Conservation (phyloP, 2,797 vertebrate species). For the Gila robusta region DNA sequence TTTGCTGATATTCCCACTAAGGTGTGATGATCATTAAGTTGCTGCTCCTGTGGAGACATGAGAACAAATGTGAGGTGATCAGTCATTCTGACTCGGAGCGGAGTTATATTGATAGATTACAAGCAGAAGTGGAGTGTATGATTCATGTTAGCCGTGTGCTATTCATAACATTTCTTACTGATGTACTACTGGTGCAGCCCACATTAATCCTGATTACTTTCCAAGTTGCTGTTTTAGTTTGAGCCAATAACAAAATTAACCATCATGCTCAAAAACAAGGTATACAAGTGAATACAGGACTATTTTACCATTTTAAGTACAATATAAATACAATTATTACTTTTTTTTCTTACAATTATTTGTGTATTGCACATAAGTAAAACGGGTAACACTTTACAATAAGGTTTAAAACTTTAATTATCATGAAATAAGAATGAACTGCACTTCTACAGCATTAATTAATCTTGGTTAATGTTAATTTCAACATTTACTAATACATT, state of each 20-base stretch:
- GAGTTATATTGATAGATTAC: conserved; percentile 5
- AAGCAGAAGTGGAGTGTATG: background rate
- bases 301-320: background rate
- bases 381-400: no score
- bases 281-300: background rate
- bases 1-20: conserved; percentile 63
- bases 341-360: background rate
- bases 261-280: background rate
- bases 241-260: background rate
- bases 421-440: no score
- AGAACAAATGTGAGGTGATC: conserved; percentile 60
- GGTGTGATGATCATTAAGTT: conserved; percentile 75
- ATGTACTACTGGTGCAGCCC: background rate
- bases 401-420: no score
- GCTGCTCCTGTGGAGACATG: conserved; percentile 66
- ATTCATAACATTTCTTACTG: background rate
- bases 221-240: background rate
- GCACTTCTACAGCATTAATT: no score
- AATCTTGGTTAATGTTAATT: no score
- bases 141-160: background rate
- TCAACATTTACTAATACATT: no score
- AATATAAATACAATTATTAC: background rate
- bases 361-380: background rate
- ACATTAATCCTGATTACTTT: conserved; percentile 19
- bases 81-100: conserved; percentile 34